A percentile compares a stretch with the other conserved stretches of the same genome.
Conservation (phyloP, 1,140 invertebrate species). For the Megalopta genalis region DNA sequence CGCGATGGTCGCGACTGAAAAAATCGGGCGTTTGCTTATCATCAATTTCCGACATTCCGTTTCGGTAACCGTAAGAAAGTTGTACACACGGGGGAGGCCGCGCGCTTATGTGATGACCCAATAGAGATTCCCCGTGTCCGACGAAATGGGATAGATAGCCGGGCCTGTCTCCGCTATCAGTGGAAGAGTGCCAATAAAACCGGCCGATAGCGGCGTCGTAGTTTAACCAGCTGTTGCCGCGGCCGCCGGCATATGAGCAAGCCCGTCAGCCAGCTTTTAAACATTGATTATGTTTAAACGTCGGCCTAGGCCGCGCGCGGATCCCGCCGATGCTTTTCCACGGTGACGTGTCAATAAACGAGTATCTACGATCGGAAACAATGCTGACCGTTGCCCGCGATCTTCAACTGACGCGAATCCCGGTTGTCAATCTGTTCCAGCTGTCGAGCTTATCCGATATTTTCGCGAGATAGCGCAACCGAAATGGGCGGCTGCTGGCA, state of each 20-base stretch:
- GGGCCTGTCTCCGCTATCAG: neutral
- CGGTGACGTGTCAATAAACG: neutral
- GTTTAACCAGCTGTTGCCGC: constrained; percentile 35
- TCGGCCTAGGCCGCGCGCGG: neutral
- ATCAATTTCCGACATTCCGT: no score
- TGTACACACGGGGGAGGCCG: no score
- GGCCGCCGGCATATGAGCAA: constrained; percentile 7
- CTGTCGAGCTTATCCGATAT: neutral
- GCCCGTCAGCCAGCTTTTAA: neutral
- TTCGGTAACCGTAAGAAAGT: no score
- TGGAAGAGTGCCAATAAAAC: constrained; percentile 40
- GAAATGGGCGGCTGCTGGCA: neutral
- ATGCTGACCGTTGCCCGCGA: neutral
- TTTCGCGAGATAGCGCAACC: neutral
- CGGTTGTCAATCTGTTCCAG: constrained; percentile 21
- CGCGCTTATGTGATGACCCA: no score
- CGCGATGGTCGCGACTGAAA: no score
- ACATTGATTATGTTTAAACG: constrained; percentile 25
- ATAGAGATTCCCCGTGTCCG: no score
- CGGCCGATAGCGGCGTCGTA: neutral
- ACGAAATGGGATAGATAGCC: neutral
- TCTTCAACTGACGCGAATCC: neutral
- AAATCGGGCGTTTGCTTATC: no score
- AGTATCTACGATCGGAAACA: neutral
- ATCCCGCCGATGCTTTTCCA: neutral